Conservation (phyloP, 2,888 invertebrate genomes). For the Hoplodrina blanda region DNA sequence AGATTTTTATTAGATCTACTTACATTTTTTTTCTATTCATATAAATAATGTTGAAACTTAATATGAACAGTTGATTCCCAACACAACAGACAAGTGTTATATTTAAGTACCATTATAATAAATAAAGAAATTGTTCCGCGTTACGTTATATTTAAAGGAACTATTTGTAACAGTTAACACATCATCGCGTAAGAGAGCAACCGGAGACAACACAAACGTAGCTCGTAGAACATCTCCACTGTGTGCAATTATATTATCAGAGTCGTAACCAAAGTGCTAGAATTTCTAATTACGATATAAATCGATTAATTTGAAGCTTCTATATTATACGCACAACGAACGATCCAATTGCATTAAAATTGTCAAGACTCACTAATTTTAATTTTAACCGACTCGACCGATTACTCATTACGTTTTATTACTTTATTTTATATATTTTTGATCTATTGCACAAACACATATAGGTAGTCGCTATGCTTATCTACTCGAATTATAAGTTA, state of each 20-base stretch:
- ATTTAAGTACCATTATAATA: conserved; percentile 85
- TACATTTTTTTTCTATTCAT: conserved; percentile 80
- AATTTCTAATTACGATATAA: conserved; percentile 85
- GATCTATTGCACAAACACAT: conserved; percentile 89
- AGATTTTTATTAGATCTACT: conserved; percentile 85
- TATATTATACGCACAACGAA: conserved; percentile 84
- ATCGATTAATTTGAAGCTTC: conserved; percentile 87
- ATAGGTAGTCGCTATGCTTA: conserved; percentile 83
- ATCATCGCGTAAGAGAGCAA: conserved; percentile 80
- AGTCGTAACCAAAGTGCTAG: conserved; percentile 86
- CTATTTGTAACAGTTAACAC: conserved; percentile 69
- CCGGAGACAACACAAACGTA: conserved; percentile 76
- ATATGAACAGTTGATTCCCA: conserved; percentile 75
- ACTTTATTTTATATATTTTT: conserved; percentile 74
- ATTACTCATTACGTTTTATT: conserved; percentile 74
- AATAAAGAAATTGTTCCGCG: conserved; percentile 73
- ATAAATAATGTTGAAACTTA: conserved; percentile 80
- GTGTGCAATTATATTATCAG: conserved; percentile 80
- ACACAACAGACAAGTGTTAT: conserved; percentile 73
- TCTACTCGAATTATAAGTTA: conserved; percentile 86
- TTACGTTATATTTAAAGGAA: conserved; percentile 74
- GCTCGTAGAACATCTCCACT: conserved; percentile 70
- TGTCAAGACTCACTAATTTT: conserved; percentile 79
- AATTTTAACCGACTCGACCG: conserved; percentile 72
- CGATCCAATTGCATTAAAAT: conserved; percentile 79